These are phyloP conservation scores for Scaptomyza parva DNA, from an alignment of 2,888 invertebrate species.

Conservation along the genomic window DNA sequence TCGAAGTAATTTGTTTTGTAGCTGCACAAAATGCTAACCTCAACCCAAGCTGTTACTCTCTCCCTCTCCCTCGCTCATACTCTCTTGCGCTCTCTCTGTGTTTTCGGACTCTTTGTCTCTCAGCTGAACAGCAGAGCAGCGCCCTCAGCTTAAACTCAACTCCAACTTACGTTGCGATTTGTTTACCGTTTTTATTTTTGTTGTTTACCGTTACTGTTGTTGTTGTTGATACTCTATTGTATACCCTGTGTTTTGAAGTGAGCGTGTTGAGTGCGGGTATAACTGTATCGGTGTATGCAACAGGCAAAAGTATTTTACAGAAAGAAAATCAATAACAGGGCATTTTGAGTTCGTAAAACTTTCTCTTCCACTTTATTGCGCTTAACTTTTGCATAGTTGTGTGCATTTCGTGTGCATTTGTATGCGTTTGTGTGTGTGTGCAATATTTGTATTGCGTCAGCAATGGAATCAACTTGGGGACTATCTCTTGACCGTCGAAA, in stretches of 20 bases:
- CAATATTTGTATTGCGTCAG: conserved; percentile 45
- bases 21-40: conserved; percentile 28
- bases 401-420: conserved; percentile 13
- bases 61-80: no score
- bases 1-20: conserved; percentile 62
- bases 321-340: neutral
- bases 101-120: no score
- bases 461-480: conserved; percentile 21
- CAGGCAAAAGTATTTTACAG: neutral
- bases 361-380: conserved; percentile 26
- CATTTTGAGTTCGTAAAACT: no score
- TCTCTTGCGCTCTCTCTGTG: no score
- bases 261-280: neutral
- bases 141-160: conserved; percentile 6
- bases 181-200: no score
- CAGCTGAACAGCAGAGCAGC: neutral
- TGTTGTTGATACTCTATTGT: conserved; percentile 2
- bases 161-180: conserved; percentile 11
- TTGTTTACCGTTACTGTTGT: no score
- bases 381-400: conserved; percentile 40
- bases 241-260: neutral
- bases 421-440: conserved; percentile 21
- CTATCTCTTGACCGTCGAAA: conserved; percentile 55
- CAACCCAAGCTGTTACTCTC: conserved; percentile 16
- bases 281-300: neutral